Evolutionary conservation across 2,888 invertebrate species (phyloP), one percentile per base, ranked within the genome.

Genomic region (Myopa tessellatipennis): DNA sequence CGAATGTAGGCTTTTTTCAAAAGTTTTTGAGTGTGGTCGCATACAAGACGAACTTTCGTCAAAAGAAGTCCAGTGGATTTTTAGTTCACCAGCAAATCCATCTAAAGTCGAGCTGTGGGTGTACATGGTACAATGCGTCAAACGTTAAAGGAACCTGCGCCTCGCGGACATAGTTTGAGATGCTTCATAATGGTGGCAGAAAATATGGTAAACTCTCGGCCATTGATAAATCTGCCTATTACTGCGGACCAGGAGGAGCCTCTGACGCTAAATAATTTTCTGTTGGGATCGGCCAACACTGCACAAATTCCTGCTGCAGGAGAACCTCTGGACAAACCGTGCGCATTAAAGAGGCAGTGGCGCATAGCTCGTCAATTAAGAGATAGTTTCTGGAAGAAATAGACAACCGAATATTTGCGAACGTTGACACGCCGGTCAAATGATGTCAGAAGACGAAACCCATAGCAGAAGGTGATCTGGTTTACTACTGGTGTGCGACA

Each of bases 1-100:
- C 16, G 68, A 75, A 18, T 65, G 52, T 6, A 76, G 68, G 76
- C 26, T 67, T 10, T 69, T 77, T 26, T 40, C 72, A 10, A 58
- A 77, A 36, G n/a, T n/a, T n/a, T n/a, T n/a, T n/a, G n/a, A n/a
- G n/a, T n/a, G n/a, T n/a, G n/a, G n/a, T n/a, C n/a, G 74, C 73
- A 12, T 80, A 18, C 16, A 69, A 6, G 63, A 65, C 4, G 77
- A 79, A 18, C 40, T 78, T 58, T 26, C 78, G n/a, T n/a, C 7
- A 26, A 61, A 61, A n/a, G 18, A 26, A 26, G 8, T 80, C 4
- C 76, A 81, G 14, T 82, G 82, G 81, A 1, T 73, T 6, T 82
- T 82, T 67, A 82, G 81, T 45, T 78, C 77, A 40, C 80, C 79
- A 14, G 38, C 50, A 4, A 79, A 80, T 18, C 79, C 78, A 12